These are phyloP conservation scores for Caretta caretta DNA, from an alignment of 2,113 vertebrate genomes.

Conservation along the genomic window DNA sequence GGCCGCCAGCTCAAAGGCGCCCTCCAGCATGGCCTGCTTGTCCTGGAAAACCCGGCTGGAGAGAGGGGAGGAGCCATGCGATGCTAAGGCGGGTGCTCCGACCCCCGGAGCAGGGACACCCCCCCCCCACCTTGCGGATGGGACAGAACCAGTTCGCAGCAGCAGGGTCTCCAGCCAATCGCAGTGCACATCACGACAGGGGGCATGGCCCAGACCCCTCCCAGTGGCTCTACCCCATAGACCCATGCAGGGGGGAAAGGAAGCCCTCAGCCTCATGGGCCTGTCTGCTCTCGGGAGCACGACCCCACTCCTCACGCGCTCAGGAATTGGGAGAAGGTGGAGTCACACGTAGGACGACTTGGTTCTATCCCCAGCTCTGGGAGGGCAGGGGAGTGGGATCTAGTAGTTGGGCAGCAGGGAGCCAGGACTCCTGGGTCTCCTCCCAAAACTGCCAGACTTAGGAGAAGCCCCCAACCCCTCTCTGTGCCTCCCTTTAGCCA, in stretches of 20 bases:
- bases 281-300: background rate
- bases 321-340: background rate
- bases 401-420: background rate
- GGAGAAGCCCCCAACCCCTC: background rate
- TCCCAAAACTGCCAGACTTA: background rate
- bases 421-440: background rate
- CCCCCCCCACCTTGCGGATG: background rate
- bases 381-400: too few species aligned
- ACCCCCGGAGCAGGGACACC: background rate
- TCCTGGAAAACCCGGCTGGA: constrained; percentile 88
- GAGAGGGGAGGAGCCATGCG: background rate
- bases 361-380: background rate
- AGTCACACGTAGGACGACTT: background rate
- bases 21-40: constrained; percentile 82
- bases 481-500: background rate
- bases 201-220: background rate
- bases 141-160: background rate
- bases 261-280: background rate
- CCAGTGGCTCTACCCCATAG: background rate
- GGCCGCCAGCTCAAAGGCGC: constrained; percentile 82
- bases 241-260: background rate
- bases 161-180: background rate
- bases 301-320: background rate
- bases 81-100: accelerated
- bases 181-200: background rate